Evolutionary conservation across 2,888 invertebrate species (phyloP).

Genomic region (Cantharis lateralis): DNA sequence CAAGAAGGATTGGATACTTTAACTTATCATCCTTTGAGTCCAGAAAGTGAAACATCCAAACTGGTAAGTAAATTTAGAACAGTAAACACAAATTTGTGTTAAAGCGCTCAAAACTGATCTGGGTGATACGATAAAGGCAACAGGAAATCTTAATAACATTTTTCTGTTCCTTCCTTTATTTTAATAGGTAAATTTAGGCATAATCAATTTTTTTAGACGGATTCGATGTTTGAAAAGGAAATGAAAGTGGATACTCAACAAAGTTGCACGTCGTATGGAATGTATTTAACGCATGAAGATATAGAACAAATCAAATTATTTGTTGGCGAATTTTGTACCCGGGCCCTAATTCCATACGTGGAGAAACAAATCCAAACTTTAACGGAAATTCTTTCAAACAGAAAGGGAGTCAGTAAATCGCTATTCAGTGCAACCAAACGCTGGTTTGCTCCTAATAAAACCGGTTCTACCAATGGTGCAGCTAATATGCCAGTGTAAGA

Average conservation of each 20-base stretch:
- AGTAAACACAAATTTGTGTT: too few relatives aligned
- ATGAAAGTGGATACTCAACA: neutral
- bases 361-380: slow-evolving; percentile 84
- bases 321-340: slow-evolving; percentile 83
- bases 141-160: too few relatives aligned
- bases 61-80: slow-evolving; percentile 40
- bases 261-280: slow-evolving; percentile 63
- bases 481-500: slow-evolving; percentile 83
- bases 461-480: slow-evolving; percentile 71
- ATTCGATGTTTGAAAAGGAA: slow-evolving; percentile 15
- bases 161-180: too few relatives aligned
- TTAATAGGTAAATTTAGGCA: too few relatives aligned
- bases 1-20: slow-evolving; percentile 45
- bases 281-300: slow-evolving; percentile 79
- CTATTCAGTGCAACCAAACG: slow-evolving; percentile 93
- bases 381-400: slow-evolving; percentile 79
- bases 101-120: too few relatives aligned
- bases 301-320: slow-evolving; percentile 83
- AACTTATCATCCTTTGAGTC: slow-evolving; percentile 75
- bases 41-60: slow-evolving; percentile 61
- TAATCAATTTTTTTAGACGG: slow-evolving; percentile 2
- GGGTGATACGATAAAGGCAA: too few relatives aligned
- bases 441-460: slow-evolving; percentile 92
- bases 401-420: slow-evolving; percentile 91
- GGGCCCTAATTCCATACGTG: slow-evolving; percentile 87